Conservation (phyloP, 1,140 invertebrate species). For the Drosophila littoralis region DNA sequence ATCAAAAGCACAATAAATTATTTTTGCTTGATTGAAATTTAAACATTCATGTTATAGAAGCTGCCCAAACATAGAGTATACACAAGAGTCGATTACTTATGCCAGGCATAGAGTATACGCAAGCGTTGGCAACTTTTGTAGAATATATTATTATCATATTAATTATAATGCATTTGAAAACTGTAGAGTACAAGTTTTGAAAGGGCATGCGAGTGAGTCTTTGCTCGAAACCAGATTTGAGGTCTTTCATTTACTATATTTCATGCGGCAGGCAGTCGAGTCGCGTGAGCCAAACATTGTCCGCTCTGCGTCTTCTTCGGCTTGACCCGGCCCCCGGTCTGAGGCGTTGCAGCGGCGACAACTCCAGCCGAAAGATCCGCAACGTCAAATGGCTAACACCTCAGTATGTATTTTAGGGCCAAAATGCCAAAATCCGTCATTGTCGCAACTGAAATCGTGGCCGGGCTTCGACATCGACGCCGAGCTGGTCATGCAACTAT, state of each 20-base stretch:
- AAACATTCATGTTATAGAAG: too few relatives aligned
- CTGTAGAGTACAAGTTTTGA: neutral
- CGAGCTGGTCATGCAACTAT: conserved; percentile 70
- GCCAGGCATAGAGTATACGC: too few relatives aligned
- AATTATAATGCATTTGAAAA: neutral
- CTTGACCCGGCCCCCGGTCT: conserved; percentile 46
- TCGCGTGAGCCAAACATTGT: conserved; percentile 67
- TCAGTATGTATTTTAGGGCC: conserved; percentile 72
- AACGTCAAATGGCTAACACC: conserved; percentile 66
- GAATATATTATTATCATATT: too few relatives aligned
- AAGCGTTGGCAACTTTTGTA: too few relatives aligned
- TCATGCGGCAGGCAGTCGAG: conserved; percentile 63
- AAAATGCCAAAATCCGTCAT: conserved; percentile 80
- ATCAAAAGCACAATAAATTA: too few relatives aligned
- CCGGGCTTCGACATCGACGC: conserved; percentile 30
- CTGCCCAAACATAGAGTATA: too few relatives aligned
- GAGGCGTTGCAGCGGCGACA: conserved; percentile 54
- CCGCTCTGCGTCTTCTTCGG: conserved; percentile 30
- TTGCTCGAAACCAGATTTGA: conserved; percentile 19
- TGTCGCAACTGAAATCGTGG: conserved; percentile 68
- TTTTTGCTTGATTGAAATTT: too few relatives aligned
- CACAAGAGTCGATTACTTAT: too few relatives aligned
- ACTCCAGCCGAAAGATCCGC: conserved; percentile 38
- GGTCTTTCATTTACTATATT: conserved; percentile 55
- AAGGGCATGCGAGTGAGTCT: conserved; percentile 8